A percentile compares a stretch with the other conserved stretches of the same genome.
These are phyloP conservation scores for Pangasius djambal DNA, from an alignment of 2,797 vertebrate genomes.

Conservation along the genomic window DNA sequence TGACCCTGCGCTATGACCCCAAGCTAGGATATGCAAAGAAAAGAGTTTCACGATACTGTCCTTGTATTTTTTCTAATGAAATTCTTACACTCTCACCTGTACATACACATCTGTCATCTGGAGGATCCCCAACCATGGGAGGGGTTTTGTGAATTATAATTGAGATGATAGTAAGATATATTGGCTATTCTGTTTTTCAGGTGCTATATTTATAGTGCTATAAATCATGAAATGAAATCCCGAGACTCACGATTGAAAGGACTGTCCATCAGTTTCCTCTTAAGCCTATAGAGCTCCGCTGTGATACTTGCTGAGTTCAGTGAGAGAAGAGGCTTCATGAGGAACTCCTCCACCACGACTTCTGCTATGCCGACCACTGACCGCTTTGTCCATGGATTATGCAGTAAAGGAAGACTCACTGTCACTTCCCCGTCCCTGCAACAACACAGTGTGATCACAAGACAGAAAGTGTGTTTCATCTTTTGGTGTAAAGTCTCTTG, in stretches of 20 bases:
- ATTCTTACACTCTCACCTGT: neutral
- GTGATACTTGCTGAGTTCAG: slow-evolving; percentile 69
- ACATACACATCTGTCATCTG: neutral
- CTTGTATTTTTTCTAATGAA: neutral
- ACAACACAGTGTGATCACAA: slow-evolving; percentile 20
- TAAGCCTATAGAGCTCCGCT: slow-evolving; percentile 79
- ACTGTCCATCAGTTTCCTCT: slow-evolving; percentile 79
- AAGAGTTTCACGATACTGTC: neutral
- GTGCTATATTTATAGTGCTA: neutral
- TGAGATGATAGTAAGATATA: neutral
- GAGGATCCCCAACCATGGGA: neutral
- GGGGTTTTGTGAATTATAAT: neutral
- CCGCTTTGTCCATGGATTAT: slow-evolving; percentile 59
- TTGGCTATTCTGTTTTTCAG: neutral
- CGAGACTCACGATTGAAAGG: slow-evolving; percentile 77
- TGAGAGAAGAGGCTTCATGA: slow-evolving; percentile 74
- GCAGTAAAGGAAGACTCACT: slow-evolving; percentile 69
- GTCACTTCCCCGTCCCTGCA: slow-evolving; percentile 74
- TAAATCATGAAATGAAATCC: neutral
- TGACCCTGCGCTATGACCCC: neutral
- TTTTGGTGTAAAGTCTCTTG: neutral
- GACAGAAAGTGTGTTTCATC: neutral
- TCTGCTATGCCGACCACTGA: slow-evolving; percentile 70
- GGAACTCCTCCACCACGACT: slow-evolving; percentile 80
- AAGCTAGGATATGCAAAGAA: neutral